Percentiles rank a stretch among this genome's conserved stretches.
Evolutionary conservation across 2,113 vertebrate genomes (phyloP).

Genomic region (Peromyscus maniculatus): DNA sequence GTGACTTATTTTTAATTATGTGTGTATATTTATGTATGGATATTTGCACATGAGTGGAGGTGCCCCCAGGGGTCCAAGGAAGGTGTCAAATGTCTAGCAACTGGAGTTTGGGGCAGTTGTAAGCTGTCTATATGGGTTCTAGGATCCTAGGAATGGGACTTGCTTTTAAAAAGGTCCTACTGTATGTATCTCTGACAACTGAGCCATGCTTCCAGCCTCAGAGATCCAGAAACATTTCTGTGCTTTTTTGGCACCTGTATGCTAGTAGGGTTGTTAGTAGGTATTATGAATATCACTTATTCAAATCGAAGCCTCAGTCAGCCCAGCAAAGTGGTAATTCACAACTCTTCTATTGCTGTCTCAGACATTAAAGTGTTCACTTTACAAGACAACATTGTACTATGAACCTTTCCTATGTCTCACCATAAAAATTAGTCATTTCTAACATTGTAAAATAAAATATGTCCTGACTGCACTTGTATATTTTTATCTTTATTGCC

Average conservation of each 20-base stretch:
- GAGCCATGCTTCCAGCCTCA: neutral
- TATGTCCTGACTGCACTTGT: neutral
- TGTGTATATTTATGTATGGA: neutral
- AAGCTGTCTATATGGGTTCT: neutral
- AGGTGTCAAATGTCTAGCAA: no score
- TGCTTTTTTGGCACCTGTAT: neutral
- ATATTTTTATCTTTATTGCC: neutral
- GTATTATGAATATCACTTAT: neutral
- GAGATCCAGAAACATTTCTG: neutral
- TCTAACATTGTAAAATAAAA: neutral
- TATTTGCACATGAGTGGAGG: neutral
- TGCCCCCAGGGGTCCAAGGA: no score
- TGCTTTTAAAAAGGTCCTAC: neutral
- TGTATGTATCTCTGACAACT: neutral
- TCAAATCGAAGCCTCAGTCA: neutral
- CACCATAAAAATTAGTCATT: neutral
- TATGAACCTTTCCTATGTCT: neutral
- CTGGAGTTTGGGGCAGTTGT: neutral
- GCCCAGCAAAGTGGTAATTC: neutral
- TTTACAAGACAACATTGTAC: neutral
- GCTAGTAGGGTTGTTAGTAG: neutral
- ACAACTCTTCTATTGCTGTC: neutral
- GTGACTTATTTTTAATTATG: neutral
- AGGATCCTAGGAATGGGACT: neutral
- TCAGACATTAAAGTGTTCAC: neutral